Evolutionary conservation across 2,888 invertebrate genomes (phyloP), one percentile per base, ranked within the genome.

Genomic region (Germaria angustata): DNA sequence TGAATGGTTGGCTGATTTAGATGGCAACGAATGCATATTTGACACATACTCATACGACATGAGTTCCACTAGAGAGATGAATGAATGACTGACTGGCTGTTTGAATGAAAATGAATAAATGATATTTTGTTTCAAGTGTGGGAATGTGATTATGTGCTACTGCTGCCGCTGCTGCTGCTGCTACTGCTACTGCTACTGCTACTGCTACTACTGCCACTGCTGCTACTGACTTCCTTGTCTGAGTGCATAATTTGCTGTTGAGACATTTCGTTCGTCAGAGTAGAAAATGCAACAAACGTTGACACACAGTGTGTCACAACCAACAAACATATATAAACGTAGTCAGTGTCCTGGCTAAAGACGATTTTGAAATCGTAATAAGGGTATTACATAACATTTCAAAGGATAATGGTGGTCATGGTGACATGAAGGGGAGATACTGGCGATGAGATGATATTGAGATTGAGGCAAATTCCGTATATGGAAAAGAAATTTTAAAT

Each of bases 151-250:
- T n/a, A 69, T 51, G 59, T 77, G 72, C 49, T n/a, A n/a, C n/a
- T n/a, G 51, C 88, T 84, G 86, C 89, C 87, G 88, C 87, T 39
- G 39, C 39, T 39, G 39, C 1, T 24, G 24, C 86, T 77, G 72
- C 49, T n/a, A n/a, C n/a, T n/a, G 51, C 88, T 84, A 87, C 89
- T 88, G 88, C 87, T 39, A 13, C 39, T 39, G 39, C n/a, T n/a
- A n/a, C n/a, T n/a, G n/a, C n/a, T n/a, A n/a, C n/a, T n/a, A n/a
- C n/a, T n/a, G n/a, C n/a, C n/a, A n/a, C 1, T 24, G 24, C 86
- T 57, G 51, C 88, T 84, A 87, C 89, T 88, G 88, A 88, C 88
- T 88, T 89, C 89, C 87, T 88, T 65, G 79, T 76, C 75, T 79
- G 82, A 79, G 82, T 82, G 82, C 69, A 82, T 82, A 82, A 82